Conservation (phyloP, 2,113 vertebrate genomes). For the Ciconia stormi region DNA sequence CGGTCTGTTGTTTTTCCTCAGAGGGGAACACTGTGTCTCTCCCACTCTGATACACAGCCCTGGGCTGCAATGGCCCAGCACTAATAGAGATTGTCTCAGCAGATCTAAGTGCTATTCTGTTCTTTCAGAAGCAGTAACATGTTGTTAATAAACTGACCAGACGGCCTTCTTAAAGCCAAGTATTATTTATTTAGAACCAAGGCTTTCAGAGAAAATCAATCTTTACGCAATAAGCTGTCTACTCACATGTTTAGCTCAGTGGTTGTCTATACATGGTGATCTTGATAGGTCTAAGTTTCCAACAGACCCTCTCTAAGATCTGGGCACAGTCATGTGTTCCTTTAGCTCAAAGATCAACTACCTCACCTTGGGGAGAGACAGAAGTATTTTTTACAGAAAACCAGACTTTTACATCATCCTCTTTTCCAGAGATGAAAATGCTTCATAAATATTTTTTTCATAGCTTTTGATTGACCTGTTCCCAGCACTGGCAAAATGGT, state of each 20-base stretch:
- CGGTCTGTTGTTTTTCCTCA: not conserved
- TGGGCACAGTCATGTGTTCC: not conserved
- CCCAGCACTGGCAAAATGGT: not conserved
- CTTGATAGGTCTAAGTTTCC: not conserved
- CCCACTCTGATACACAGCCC: not conserved
- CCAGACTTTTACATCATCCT: not conserved
- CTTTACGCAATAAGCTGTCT: not conserved
- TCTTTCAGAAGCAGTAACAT: not conserved
- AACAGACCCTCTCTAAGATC: not conserved
- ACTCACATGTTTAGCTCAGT: not conserved
- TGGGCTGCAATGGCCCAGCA: not conserved
- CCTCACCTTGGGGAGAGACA: not conserved
- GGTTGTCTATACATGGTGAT: not conserved
- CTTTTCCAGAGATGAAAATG: not conserved
- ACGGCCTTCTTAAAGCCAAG: not conserved
- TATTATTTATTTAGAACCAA: not conserved
- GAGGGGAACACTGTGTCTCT: not conserved
- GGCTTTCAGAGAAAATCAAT: conserved; percentile 16
- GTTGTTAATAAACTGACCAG: conserved; percentile 7
- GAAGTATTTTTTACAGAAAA: not conserved
- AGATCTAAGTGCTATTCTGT: not conserved
- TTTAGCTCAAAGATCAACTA: not conserved
- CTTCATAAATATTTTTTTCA: not conserved
- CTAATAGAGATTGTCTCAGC: not conserved
- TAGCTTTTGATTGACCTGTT: not conserved